phyloP scores from a whole-genome alignment of 2,888 invertebrate species.

The Scaptomyza tumidula region DNA sequence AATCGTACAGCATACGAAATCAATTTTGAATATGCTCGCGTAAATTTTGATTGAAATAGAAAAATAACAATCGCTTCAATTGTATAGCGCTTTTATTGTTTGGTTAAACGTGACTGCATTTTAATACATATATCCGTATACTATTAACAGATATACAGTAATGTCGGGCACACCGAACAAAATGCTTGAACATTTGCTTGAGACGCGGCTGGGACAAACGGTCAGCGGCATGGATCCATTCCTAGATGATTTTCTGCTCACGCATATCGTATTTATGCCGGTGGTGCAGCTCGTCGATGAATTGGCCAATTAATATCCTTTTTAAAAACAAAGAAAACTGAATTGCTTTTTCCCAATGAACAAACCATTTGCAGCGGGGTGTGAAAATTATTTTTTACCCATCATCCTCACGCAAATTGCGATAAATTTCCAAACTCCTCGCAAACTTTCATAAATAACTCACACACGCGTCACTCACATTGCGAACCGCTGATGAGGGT shows the following conservation, averaged over 20 bases:
- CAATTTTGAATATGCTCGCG: conserved; percentile 12
- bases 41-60: conserved; percentile 48
- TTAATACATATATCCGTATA: not conserved
- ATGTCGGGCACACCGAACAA: conserved; percentile 94
- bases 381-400: conserved; percentile 1
- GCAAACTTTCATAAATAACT: no score
- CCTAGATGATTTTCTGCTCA: conserved; percentile 92
- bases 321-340: conserved; percentile 77
- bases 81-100: conserved; percentile 28
- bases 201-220: conserved; percentile 90
- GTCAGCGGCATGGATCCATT: conserved; percentile 89
- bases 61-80: conserved; percentile 18
- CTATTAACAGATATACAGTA: conserved; percentile 89
- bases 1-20: conserved; percentile 8
- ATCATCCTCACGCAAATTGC: not conserved
- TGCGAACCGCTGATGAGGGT: not conserved
- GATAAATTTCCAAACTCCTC: no score
- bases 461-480: not conserved
- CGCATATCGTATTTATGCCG: conserved; percentile 93
- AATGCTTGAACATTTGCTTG: conserved; percentile 93
- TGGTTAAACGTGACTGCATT: conserved; percentile 40
- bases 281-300: conserved; percentile 90
- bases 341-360: no score
- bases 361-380: no score
- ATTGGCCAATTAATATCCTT: conserved; percentile 91